A percentile compares a stretch with the other conserved stretches of the same genome.
Conservation (phyloP, 64 coral and sea anemone species). For the Dendrophyllia cribrosa region DNA sequence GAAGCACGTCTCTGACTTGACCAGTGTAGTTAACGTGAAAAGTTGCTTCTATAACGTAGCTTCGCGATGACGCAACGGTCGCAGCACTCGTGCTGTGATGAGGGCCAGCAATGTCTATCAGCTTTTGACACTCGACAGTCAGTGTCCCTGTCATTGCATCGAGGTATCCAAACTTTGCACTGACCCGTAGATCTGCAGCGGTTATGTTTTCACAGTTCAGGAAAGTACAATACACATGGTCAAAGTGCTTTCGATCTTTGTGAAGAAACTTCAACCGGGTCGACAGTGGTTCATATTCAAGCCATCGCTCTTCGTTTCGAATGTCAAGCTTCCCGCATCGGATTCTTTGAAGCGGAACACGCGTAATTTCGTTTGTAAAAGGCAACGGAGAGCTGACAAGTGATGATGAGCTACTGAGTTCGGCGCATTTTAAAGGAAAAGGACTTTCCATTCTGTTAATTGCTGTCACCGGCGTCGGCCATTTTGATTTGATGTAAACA, state of each 20-base stretch:
- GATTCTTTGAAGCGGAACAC: constrained; percentile 79
- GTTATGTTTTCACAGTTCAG: constrained; percentile 81
- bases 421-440: background rate
- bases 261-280: constrained; percentile 68
- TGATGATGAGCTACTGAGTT: background rate
- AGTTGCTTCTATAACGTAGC: constrained; percentile 62
- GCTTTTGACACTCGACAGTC: constrained; percentile 74
- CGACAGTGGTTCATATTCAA: constrained; percentile 75
- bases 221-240: constrained; percentile 57
- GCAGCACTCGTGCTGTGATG: background rate
- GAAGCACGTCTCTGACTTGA: constrained; percentile 86
- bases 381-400: background rate
- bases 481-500: constrained; percentile 97
- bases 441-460: background rate
- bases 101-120: constrained; percentile 2
- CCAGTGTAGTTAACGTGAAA: constrained; percentile 97
- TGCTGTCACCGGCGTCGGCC: constrained; percentile 33
- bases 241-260: constrained; percentile 69
- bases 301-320: constrained; percentile 81
- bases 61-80: background rate
- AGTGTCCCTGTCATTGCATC: constrained; percentile 87
- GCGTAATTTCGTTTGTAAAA: constrained; percentile 43
- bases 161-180: constrained; percentile 91
- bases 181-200: constrained; percentile 88
- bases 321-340: constrained; percentile 88